A percentile compares a stretch with the other conserved stretches of the same genome.
These are phyloP conservation scores for Anaspis maculata DNA, from an alignment of 2,888 invertebrate species.

Conservation along the genomic window DNA sequence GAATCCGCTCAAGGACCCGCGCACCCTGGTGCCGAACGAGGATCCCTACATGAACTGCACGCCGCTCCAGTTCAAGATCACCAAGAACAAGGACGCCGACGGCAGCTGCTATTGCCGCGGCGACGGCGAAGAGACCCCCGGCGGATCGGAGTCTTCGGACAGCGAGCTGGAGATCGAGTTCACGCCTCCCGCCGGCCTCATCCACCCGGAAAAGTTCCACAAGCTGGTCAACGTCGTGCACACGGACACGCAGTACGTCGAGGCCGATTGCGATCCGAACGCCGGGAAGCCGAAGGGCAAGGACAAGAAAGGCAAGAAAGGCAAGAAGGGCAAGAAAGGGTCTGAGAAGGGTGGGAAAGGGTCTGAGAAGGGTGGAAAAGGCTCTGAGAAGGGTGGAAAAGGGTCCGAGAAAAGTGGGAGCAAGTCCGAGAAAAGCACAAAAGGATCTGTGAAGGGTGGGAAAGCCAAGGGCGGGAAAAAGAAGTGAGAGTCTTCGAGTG, in stretches of 20 bases:
- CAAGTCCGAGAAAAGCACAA: no score
- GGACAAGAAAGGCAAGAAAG: constrained; percentile 10
- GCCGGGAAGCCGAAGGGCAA: constrained; percentile 4
- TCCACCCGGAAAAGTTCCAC: constrained; percentile 49
- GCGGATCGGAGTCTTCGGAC: constrained; percentile 39
- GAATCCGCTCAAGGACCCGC: constrained; percentile 56
- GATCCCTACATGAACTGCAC: constrained; percentile 62
- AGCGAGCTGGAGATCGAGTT: constrained; percentile 64
- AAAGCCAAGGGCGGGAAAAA: no score
- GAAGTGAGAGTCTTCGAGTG: no score
- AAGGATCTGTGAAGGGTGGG: no score
- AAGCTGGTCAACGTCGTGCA: constrained; percentile 44
- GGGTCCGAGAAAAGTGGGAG: no score
- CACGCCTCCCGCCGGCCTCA: constrained; percentile 62
- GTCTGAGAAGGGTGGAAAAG: no score
- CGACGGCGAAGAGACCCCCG: constrained; percentile 16
- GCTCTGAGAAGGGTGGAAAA: no score
- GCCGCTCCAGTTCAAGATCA: constrained; percentile 59
- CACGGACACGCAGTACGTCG: constrained; percentile 24
- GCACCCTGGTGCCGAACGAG: constrained; percentile 49
- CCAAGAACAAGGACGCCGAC: constrained; percentile 51
- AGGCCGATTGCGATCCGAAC: constrained; percentile 2
- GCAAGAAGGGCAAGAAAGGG: constrained; percentile 12
- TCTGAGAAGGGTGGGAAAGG: constrained; percentile 12
- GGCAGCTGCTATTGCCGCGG: constrained; percentile 31